Conservation (phyloP, 2,113 vertebrate species). For the Mastomys coucha region DNA sequence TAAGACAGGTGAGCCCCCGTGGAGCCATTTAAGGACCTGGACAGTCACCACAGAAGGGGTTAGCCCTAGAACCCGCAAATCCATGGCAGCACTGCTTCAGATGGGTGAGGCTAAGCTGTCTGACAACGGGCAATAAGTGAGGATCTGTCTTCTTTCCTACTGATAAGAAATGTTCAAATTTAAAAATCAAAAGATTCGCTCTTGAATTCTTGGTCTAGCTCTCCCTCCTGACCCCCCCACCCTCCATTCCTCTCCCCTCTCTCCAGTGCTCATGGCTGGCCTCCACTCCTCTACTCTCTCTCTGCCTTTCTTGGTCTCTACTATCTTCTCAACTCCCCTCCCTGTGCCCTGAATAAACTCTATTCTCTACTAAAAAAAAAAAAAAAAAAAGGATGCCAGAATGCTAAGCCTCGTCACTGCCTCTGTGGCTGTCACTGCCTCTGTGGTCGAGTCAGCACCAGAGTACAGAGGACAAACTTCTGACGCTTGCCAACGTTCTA, state of each 20-base stretch:
- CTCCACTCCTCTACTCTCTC: too few species aligned
- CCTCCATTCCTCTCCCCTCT: too few species aligned
- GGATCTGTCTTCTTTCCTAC: background rate
- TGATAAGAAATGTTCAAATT: background rate
- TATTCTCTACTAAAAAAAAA: too few species aligned
- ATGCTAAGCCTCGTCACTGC: background rate
- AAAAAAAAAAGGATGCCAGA: background rate
- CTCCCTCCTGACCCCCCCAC: too few species aligned
- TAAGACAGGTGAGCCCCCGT: accelerated
- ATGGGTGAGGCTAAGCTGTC: background rate
- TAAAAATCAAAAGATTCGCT: background rate
- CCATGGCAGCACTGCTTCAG: background rate
- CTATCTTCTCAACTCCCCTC: too few species aligned
- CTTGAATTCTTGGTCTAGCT: too few species aligned
- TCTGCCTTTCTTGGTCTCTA: too few species aligned
- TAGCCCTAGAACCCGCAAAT: background rate
- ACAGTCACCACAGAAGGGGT: background rate
- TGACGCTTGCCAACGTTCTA: background rate
- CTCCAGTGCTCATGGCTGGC: too few species aligned
- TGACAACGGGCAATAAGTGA: background rate
- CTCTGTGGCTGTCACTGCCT: too few species aligned
- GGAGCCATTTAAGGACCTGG: background rate
- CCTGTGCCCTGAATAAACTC: too few species aligned
- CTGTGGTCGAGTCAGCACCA: background rate
- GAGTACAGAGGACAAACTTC: background rate